Base-by-base conservation (phyloP, 2,888 invertebrate genomes). In the Dendrolimus pini region DNA sequence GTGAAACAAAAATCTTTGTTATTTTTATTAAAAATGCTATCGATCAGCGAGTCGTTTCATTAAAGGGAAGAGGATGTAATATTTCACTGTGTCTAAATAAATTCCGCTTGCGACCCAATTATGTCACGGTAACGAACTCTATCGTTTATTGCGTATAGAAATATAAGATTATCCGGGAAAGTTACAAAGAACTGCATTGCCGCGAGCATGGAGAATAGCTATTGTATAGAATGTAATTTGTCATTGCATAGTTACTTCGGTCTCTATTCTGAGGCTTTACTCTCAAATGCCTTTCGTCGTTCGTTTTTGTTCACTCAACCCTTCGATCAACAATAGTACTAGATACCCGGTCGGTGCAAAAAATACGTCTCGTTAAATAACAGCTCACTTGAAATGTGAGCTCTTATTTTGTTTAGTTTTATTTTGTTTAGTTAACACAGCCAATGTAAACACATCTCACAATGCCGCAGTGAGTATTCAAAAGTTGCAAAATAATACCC, bases 21-120 rank as follows among this genome's bases (percentile, higher is more conserved):
- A 68, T 67, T 69, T 72, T 71, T 65, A 72, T 78, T 71, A 74
- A 79, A 78, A 74, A 74, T 67, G 18, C 41, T 65, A 67, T 67
- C 68, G 62, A 70, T 67, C 69, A 60, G 65, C 66, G 67, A 65
- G 70, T 74, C 77, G 74, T 74, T 77, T 74, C 70, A 78, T 77
- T 74, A 78, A 66, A 71, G 70, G 68, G 67, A 30, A 30, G 30
- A 71, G 71, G 73, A 77, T 74, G 70, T 74, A 67, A 80, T 80
- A 77, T 82, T 82, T 82, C 75, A 77, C 72, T 71, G 71, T 61
- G 74, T 74, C 69, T 68, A 77, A 77, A 82, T 77, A 72, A 82
- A 80, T 78, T 74, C 72, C 68, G 62, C 69, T 69, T 61, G 67
- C 73, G 76, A 75, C 80, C 77, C 75, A 78, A 81, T 82, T 79